Base-by-base conservation (phyloP, 2,888 invertebrate genomes). In the Phymatocera aterrima region DNA sequence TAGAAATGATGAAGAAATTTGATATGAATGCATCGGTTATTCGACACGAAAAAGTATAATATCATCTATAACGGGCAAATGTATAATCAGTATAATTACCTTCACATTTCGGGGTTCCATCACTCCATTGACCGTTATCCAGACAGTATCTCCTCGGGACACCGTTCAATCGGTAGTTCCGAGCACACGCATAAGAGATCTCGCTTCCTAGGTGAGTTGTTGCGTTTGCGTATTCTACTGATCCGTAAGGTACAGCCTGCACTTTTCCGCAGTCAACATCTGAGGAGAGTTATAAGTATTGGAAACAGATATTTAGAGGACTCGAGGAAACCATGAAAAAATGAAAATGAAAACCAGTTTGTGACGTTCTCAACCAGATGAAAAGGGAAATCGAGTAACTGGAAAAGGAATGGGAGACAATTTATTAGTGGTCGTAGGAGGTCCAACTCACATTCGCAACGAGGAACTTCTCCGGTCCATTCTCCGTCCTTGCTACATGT, bases 231-330 rank as follows among this genome's bases (percentile, higher is more conserved):
- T 97, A 96, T 57, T 94, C 94, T 0, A 95, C 93, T 24, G 94
- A 92, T 4, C 97, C 98, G 87, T 96, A 96, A 0, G 95, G 93
- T 83, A 97, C 91, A 0, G 96, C 94, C 1, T 96, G 93, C 18
- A 97, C 94, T 87, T 96, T 94, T 5, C 97, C 97, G 88, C 98
- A 98, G 87, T 98, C 97, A 81, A 98, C 94, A 89, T 96, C 97
- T 97, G 86, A 0, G 84, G 83, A 54, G 80, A 61, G n/a, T 31
- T 37, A 81, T 77, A 85, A 89, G 82, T 70, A 77, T 64, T 34
- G 78, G 8, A n/a, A 18, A 68, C 1, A 31, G 18, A 2, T 51
- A 61, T n/a, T n/a, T 31, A 46, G 46, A 0, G 8, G 6, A 31
- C 18, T 40, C 8, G 10, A 21, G 12, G 24, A 4, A 24, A 12